Evolutionary conservation across 1,140 invertebrate species (phyloP), one percentile per base, ranked within the genome.

Genomic region (Leucophenga varia): DNA sequence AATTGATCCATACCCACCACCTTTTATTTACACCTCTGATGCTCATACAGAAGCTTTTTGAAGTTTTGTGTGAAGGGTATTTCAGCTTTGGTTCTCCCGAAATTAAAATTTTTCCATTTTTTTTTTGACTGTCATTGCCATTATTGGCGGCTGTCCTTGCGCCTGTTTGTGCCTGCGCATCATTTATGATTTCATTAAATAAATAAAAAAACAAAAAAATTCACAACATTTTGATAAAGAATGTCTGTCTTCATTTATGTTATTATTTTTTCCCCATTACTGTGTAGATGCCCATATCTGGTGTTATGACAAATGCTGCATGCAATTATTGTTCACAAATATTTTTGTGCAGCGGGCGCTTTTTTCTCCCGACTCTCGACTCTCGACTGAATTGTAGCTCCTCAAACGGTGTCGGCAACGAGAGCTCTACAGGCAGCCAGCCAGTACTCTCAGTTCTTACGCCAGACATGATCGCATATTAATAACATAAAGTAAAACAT

Each of bases 301-400:
- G 69, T 65, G 59, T 72, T 72, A 72, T 72, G 68, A 72, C 68
- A 68, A 71, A 72, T 72, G 68, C 61, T 71, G 68, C 63, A 70
- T 61, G 68, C 67, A 72, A 72, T 71, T 68, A 71, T 67, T 64
- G 59, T 60, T 40, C 43, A 14, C 20, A 59, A 57, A 45, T 57
- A 43, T 41, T 47, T 37, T 53, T 43, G 41, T 31, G 48, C 36
- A 53, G 57, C 46, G 57, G 49, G 55, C 54, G 30, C 21, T 14
- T 8, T 32, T 19, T 20, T 10, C 16, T 32, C 22, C 22, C 12
- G 39, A 12, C n/a, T n/a, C n/a, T n/a, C n/a, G n/a, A n/a, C n/a
- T n/a, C n/a, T n/a, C n/a, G n/a, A n/a, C n/a, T n/a, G n/a, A n/a
- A n/a, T n/a, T n/a, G n/a, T n/a, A n/a, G n/a, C n/a, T n/a, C n/a